Evolutionary conservation across 1,140 invertebrate genomes (phyloP).

Genomic region (Drosophila hydei): DNA sequence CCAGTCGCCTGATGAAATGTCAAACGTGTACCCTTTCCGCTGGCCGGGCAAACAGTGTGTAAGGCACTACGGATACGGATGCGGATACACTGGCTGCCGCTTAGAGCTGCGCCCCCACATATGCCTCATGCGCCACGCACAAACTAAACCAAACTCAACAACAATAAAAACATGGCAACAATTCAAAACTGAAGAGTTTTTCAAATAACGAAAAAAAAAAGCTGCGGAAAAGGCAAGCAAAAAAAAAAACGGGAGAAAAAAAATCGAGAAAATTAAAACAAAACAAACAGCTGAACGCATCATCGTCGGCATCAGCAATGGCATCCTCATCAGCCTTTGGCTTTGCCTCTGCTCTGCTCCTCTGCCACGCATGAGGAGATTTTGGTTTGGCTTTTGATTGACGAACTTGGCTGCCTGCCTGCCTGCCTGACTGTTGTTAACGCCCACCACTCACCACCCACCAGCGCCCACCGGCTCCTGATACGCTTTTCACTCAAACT

Average conservation of each 20-base stretch:
- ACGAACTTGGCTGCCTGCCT: slow-evolving; percentile 67
- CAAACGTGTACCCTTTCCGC: slow-evolving; percentile 30
- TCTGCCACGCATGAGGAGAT: slow-evolving; percentile 76
- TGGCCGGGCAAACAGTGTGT: slow-evolving; percentile 44
- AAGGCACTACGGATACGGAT: slow-evolving; percentile 47
- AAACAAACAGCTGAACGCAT: slow-evolving; percentile 78
- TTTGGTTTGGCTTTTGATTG: slow-evolving; percentile 82
- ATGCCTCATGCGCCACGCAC: slow-evolving; percentile 42
- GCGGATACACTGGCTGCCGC: slow-evolving; percentile 40
- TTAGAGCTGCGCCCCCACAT: slow-evolving; percentile 51
- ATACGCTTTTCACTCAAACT: slow-evolving; percentile 79
- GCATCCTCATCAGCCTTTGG: slow-evolving; percentile 66
- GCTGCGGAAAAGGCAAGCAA: slow-evolving; percentile 36
- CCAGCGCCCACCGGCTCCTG: slow-evolving; percentile 43
- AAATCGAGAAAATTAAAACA: slow-evolving; percentile 83
- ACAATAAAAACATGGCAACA: slow-evolving; percentile 83
- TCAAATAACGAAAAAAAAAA: slow-evolving; percentile 79
- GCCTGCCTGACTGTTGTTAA: slow-evolving; percentile 17
- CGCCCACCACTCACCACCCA: too few relatives aligned
- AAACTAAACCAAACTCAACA: slow-evolving; percentile 82
- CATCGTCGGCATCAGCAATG: slow-evolving; percentile 46
- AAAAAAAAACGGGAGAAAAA: slow-evolving; percentile 50
- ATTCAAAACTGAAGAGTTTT: slow-evolving; percentile 83
- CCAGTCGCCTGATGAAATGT: slow-evolving; percentile 50
- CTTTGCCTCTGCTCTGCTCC: slow-evolving; percentile 41